phyloP scores from a whole-genome alignment of 2,113 vertebrate genomes.

The Bos taurus region DNA sequence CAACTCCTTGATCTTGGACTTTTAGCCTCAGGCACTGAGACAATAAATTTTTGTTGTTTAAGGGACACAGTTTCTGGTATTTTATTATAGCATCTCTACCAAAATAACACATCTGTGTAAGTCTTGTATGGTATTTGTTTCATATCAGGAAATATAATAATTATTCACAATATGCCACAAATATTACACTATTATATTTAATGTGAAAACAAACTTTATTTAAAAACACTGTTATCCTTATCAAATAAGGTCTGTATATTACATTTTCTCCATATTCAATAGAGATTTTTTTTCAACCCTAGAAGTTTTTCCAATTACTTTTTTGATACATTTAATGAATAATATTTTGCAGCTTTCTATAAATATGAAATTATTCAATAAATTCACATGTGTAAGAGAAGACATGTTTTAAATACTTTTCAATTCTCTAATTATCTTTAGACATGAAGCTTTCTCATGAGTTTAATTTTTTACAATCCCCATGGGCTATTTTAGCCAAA shows the following conservation, averaged over 20 bases:
- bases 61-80: neutral
- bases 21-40: neutral
- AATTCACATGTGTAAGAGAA: neutral
- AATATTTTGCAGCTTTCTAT: neutral
- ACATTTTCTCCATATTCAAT: neutral
- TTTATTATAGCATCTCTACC: neutral
- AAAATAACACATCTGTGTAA: neutral
- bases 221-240: neutral
- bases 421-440: neutral
- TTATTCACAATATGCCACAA: neutral
- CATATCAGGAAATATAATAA: neutral
- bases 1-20: neutral
- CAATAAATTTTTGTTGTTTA: neutral
- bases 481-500: neutral
- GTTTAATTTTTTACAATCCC: neutral
- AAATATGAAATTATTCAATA: neutral
- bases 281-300: neutral
- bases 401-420: neutral
- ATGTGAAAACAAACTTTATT: neutral
- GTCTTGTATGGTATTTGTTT: neutral
- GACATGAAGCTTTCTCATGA: neutral
- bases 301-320: neutral
- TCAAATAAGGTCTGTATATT: neutral
- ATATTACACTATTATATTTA: neutral
- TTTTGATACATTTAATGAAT: neutral